phyloP scores from a whole-genome alignment of 2,797 vertebrate genomes.

The Muraenolepis orangiensis region DNA sequence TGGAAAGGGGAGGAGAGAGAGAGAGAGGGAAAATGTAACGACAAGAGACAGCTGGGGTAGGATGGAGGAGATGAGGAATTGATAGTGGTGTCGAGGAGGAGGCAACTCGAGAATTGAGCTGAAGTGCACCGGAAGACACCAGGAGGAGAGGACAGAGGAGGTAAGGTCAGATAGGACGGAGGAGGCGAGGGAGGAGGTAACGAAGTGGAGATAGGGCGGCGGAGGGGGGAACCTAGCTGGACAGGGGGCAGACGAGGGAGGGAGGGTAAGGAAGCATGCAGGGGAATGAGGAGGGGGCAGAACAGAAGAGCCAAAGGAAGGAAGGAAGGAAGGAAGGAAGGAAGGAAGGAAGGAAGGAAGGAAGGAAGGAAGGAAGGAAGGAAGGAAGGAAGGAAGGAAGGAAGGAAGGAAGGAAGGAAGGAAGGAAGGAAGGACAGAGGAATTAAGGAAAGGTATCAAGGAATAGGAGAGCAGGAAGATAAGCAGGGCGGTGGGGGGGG shows the following conservation, averaged over 20 bases:
- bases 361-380: neutral
- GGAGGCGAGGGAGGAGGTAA: neutral
- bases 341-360: neutral
- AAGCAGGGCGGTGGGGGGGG: conserved; percentile 3
- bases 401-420: neutral
- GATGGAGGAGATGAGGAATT: conserved; percentile 10
- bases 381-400: neutral
- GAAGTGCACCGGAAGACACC: neutral
- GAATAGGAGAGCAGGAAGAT: conserved; percentile 14
- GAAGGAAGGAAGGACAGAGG: neutral
- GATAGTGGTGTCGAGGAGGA: conserved; percentile 8
- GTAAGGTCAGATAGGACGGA: neutral
- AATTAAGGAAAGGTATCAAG: neutral
- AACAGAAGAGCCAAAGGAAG: no score
- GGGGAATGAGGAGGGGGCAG: no score
- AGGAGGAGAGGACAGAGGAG: conserved; percentile 12
- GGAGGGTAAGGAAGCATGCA: no score
- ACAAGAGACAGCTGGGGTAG: conserved; percentile 8
- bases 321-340: neutral
- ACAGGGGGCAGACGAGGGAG: no score
- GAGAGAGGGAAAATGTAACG: neutral
- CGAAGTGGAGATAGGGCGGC: no score
- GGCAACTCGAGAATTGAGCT: conserved; percentile 8
- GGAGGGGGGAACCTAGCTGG: no score
- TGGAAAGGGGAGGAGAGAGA: conserved; percentile 6